These are phyloP conservation scores for Mermis nigrescens DNA, from an alignment of 2,888 invertebrate species.

Conservation along the genomic window DNA sequence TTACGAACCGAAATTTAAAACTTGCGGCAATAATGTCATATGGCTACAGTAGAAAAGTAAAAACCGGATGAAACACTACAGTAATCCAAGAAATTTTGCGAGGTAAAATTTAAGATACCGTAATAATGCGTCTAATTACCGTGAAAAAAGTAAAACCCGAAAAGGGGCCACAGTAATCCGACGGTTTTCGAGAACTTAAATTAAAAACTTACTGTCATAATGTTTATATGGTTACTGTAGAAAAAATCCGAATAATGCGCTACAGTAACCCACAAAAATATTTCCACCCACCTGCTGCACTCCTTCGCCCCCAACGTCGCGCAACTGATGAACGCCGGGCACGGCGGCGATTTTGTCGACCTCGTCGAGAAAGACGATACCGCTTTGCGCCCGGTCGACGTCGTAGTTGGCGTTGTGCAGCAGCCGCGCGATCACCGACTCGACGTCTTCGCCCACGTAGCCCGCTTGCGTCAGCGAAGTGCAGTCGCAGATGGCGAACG, in stretches of 20 bases:
- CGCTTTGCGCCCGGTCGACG: slow-evolving; percentile 85
- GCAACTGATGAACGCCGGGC: slow-evolving; percentile 69
- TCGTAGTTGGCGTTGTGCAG: slow-evolving; percentile 85
- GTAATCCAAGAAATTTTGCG: no score
- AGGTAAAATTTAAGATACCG: no score
- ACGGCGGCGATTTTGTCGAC: slow-evolving; percentile 97
- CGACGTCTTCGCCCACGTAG: slow-evolving; percentile 95
- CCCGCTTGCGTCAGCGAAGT: slow-evolving; percentile 86
- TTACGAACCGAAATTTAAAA: no score
- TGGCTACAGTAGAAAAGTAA: no score
- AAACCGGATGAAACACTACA: no score
- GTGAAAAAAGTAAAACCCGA: no score
- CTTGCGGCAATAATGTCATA: no score
- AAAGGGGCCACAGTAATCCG: no score
- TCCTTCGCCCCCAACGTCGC: slow-evolving; percentile 95
- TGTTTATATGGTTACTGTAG: no score
- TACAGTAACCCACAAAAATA: background rate
- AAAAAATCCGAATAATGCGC: background rate
- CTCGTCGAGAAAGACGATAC: slow-evolving; percentile 89
- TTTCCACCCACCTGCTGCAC: slow-evolving; percentile 58
- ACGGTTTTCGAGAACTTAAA: no score
- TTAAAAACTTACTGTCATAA: no score
- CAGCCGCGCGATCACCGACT: slow-evolving; percentile 85
- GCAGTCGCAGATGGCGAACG: slow-evolving; percentile 96
- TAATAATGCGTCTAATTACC: no score